These are phyloP conservation scores for Diogma glabrata DNA, from an alignment of 2,888 invertebrate genomes.

Conservation along the genomic window DNA sequence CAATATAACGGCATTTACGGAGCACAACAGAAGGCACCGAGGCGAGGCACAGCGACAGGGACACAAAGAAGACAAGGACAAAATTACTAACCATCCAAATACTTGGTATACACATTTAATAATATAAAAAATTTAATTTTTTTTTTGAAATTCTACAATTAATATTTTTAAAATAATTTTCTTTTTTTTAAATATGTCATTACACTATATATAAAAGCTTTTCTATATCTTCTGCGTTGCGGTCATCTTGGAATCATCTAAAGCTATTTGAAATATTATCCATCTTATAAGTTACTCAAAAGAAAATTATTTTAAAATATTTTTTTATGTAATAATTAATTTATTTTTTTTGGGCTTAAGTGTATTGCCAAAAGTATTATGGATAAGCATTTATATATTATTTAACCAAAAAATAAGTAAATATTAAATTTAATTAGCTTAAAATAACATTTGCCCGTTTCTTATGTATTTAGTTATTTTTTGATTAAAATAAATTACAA, in stretches of 20 bases:
- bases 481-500: slow-evolving; percentile 4
- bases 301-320: slow-evolving; percentile 1
- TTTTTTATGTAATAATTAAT: slow-evolving; percentile 7
- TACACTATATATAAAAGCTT: too few species aligned
- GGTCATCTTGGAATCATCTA: too few species aligned
- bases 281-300: not conserved
- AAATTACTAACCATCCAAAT: slow-evolving; percentile 24
- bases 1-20: slow-evolving; percentile 25
- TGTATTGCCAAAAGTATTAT: slow-evolving; percentile 20
- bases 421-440: too few species aligned
- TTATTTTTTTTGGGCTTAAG: slow-evolving; percentile 13
- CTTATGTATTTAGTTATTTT: slow-evolving; percentile 7
- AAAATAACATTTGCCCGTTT: not conserved
- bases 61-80: slow-evolving; percentile 38
- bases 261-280: not conserved
- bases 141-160: slow-evolving; percentile 1
- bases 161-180: slow-evolving; percentile 8
- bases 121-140: too few species aligned
- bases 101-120: slow-evolving; percentile 8
- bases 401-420: slow-evolving; percentile 7
- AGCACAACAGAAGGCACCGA: slow-evolving; percentile 30
- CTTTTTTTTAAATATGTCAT: too few species aligned
- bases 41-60: slow-evolving; percentile 36
- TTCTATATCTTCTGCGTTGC: too few species aligned
- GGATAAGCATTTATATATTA: slow-evolving; percentile 18